These are phyloP conservation scores for Hoplostethus mediterraneus DNA, from an alignment of 2,797 vertebrate species.

Conservation along the genomic window DNA sequence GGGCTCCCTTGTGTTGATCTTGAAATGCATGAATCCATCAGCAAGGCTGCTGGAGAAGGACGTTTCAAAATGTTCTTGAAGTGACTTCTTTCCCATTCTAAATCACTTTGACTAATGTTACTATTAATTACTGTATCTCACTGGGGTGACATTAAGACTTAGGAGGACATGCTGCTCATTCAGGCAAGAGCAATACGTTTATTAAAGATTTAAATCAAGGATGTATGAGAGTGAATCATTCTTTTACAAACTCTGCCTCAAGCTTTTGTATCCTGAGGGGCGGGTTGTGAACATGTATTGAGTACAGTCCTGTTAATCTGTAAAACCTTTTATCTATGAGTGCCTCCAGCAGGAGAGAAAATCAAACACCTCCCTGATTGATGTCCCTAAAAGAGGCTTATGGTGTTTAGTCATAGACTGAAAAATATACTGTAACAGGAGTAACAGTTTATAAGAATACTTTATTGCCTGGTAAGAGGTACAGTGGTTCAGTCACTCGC, in stretches of 20 bases:
- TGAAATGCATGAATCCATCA: constrained; percentile 71
- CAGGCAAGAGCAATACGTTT: constrained; percentile 56
- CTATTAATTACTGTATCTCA: constrained; percentile 73
- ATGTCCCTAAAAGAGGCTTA: constrained; percentile 28
- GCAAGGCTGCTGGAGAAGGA: constrained; percentile 51
- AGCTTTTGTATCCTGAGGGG: constrained; percentile 46
- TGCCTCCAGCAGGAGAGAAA: constrained; percentile 35
- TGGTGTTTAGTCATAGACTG: constrained; percentile 30
- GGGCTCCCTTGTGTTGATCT: constrained; percentile 58
- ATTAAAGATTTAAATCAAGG: constrained; percentile 68
- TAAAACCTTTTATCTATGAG: constrained; percentile 55
- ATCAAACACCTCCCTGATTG: constrained; percentile 32
- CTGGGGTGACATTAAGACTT: constrained; percentile 70
- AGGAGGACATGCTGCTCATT: constrained; percentile 57
- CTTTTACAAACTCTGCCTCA: constrained; percentile 54
- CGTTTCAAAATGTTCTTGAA: constrained; percentile 69
- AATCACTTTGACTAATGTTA: constrained; percentile 75
- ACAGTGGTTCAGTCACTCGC: no score
- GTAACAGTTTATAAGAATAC: constrained; percentile 13
- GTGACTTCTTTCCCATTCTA: constrained; percentile 67
- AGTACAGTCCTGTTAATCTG: constrained; percentile 34
- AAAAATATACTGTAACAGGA: constrained; percentile 13
- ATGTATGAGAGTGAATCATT: constrained; percentile 49
- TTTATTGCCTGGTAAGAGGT: neutral
- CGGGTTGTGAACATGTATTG: constrained; percentile 31